These are phyloP conservation scores for Prochilodus magdalenae DNA, from an alignment of 2,113 vertebrate species.

Conservation along the genomic window DNA sequence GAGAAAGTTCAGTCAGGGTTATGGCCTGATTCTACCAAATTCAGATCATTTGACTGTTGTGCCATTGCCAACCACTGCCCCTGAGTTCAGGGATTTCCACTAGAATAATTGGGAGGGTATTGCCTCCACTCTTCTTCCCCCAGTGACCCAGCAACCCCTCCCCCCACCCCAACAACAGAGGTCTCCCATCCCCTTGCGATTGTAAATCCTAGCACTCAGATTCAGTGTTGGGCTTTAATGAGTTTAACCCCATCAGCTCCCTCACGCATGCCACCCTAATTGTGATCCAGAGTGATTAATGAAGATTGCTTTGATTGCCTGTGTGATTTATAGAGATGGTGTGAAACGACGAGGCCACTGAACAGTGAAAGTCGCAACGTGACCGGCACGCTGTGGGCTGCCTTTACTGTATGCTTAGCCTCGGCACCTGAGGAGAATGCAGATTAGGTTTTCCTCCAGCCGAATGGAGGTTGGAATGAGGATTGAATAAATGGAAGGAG, in stretches of 20 bases:
- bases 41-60: too few relatives aligned
- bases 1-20: too few relatives aligned
- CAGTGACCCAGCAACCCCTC: too few relatives aligned
- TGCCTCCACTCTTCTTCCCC: too few relatives aligned
- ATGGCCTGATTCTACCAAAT: too few relatives aligned
- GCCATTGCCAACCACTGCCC: too few relatives aligned
- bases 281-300: constrained; percentile 27
- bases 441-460: constrained; percentile 17
- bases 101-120: too few relatives aligned
- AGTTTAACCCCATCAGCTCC: constrained; percentile 12
- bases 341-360: constrained; percentile 3
- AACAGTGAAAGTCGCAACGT: constrained; percentile 26
- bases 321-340: constrained; percentile 36
- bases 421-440: constrained; percentile 29
- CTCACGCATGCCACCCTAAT: not conserved
- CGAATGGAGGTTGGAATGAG: not conserved
- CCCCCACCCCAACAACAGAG: too few relatives aligned
- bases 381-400: not conserved
- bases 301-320: constrained; percentile 24
- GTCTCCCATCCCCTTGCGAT: too few relatives aligned
- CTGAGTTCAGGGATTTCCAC: too few relatives aligned
- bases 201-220: not conserved
- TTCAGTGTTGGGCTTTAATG: not conserved
- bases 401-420: constrained; percentile 32
- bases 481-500: not conserved